Percentiles rank a stretch among this genome's conserved stretches.
phyloP scores from a whole-genome alignment of 2,113 vertebrate genomes.

The Chaetodon trifascialis region DNA sequence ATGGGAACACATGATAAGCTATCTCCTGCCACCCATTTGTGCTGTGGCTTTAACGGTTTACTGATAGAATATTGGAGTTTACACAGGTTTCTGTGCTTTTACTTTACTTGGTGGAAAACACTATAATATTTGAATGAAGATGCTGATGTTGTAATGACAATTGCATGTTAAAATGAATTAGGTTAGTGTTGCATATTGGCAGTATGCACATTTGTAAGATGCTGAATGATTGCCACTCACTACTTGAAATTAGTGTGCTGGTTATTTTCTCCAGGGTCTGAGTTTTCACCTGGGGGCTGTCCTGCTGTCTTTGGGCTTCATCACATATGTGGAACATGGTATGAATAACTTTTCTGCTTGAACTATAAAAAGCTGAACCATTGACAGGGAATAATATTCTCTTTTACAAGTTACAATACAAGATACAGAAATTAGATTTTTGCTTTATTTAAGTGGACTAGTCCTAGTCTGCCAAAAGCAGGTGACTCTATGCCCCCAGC shows the following conservation, averaged over 20 bases:
- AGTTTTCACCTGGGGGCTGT: slow-evolving; percentile 93
- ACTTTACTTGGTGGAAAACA: too few relatives aligned
- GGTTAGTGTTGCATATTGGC: not conserved
- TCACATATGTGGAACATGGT: slow-evolving; percentile 94
- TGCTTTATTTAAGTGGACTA: not conserved
- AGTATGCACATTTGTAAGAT: not conserved
- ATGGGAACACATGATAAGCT: not conserved
- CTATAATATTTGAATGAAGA: not conserved
- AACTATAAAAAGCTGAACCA: not conserved
- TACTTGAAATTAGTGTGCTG: not conserved
- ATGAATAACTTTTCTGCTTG: slow-evolving; percentile 6
- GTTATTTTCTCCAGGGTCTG: slow-evolving; percentile 84
- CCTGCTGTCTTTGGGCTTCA: slow-evolving; percentile 90
- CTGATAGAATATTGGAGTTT: not conserved
- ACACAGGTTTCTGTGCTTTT: not conserved
- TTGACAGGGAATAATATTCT: not conserved
- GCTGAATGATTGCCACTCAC: not conserved
- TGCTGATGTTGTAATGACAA: not conserved
- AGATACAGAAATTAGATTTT: not conserved
- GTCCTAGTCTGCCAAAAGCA: too few relatives aligned
- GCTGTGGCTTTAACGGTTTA: not conserved
- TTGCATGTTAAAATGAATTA: not conserved
- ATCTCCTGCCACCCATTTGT: not conserved
- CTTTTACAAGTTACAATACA: not conserved
- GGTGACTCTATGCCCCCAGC: too few relatives aligned